phyloP scores from a whole-genome alignment of 2,888 invertebrate species.

The Toxonevra muliebris region DNA sequence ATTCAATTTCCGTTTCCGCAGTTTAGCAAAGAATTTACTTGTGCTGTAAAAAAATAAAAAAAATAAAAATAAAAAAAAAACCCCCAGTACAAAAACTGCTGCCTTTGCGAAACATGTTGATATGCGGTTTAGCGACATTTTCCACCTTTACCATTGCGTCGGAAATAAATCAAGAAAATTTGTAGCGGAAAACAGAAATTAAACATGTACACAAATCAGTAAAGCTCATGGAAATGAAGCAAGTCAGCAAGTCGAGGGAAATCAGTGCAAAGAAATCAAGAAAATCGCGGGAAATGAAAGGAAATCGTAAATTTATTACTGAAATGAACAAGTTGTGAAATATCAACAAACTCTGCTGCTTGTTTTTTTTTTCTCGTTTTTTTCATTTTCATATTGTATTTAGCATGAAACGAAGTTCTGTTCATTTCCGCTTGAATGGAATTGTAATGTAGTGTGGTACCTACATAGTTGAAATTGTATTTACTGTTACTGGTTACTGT shows the following conservation, averaged over 20 bases:
- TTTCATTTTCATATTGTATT: neutral
- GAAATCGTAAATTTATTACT: constrained; percentile 42
- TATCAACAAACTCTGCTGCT: constrained; percentile 34
- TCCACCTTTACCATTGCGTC: constrained; percentile 27
- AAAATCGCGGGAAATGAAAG: neutral
- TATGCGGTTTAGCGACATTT: constrained; percentile 25
- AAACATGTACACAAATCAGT: constrained; percentile 2
- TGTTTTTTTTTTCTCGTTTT: neutral
- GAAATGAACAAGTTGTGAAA: constrained; percentile 45
- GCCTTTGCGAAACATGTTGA: constrained; percentile 29
- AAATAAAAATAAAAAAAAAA: neutral
- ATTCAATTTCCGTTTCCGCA: constrained; percentile 37
- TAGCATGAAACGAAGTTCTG: neutral
- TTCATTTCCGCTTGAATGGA: constrained; percentile 21
- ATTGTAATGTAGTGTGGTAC: neutral
- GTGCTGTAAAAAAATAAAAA: constrained; percentile 4
- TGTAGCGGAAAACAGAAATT: constrained; percentile 13
- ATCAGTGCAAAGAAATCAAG: too few relatives aligned
- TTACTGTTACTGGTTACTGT: constrained; percentile 3
- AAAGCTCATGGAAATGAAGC: constrained; percentile 3
- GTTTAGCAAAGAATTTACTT: constrained; percentile 33
- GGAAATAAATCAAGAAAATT: constrained; percentile 33
- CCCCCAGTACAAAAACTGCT: neutral
- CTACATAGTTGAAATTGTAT: neutral
- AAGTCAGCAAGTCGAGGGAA: too few relatives aligned